Base-by-base conservation (phyloP, 2,888 invertebrate genomes). In the Chymomyza amoena region DNA sequence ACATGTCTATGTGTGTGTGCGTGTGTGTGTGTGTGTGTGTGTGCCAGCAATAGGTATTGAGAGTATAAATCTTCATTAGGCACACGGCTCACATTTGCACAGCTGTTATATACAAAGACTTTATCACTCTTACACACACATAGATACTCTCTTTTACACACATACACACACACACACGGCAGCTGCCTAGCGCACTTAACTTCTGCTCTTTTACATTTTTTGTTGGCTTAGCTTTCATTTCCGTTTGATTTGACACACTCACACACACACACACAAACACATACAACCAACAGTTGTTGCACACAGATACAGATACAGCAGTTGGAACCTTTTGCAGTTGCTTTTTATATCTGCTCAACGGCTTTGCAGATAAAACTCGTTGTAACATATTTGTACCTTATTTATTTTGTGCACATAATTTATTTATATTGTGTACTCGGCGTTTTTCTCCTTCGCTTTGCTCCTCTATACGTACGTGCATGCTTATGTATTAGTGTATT, bases 11-110 rank as follows among this genome's bases (percentile, higher is more conserved):
- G 54, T 54, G 54, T 20, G 57, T 28, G 28, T 57, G 15, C 15
- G 57, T 61, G 52, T 57, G 28, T 51, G 28, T 50, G 66, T 51
- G n/a, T 63, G 16, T 59, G 51, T 50, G 63, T 64, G 50, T 64
- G 54, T 39, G 32, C 69, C 51, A 64, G 50, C 69, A 61, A 52
- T 16, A 69, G 39, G 66, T 69, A 64, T 75, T 65, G 67, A 59
- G 70, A 52, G 64, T 70, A 86, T 84, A 87, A 88, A 84, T 88
- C 84, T 88, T 88, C 85, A 88, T 84, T 87, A 88, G 74, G 75
- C 75, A 57, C 64, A 68, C 39, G 36, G 39, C 67, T 32, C 25
- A 57, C 57, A 25, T 57, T 57, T 25, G 54, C 54, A 32, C 54
- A 57, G 20, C 57, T 45, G 39, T 13, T 45, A 45, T 45, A 45